Base-by-base conservation (phyloP, 2,797 vertebrate genomes). In the Rhabdophis nuchalis region DNA sequence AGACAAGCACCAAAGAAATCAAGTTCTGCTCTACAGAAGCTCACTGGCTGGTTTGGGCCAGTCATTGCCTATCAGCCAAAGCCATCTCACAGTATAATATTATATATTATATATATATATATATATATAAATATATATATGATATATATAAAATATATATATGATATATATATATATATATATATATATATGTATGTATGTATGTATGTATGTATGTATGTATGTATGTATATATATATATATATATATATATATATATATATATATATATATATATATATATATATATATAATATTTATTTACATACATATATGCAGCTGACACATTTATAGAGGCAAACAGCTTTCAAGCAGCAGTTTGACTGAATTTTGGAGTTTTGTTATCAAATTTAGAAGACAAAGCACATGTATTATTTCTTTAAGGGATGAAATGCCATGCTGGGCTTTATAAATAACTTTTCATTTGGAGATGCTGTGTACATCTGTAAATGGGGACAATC, bases 361-460 rank as follows among this genome's bases (percentile, higher is more conserved):
- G 91, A 93, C 90, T 91, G 92, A 91, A 3, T 1, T 95, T 92
- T 93, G n/a, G n/a, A 95, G 25, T 41, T 96, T 93, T 95, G 46
- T 91, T 93, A 89, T 57, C 32, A n/a, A 54, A 92, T 60, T 25
- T n/a, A 92, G 68, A 91, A 88, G 86, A 93, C 85, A 50, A 25
- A 46, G 64, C 8, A 64, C 29, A 53, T 0, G 94, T 89, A 87
- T 85, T 94, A 57, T 85, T 86, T 91, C 14, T 77, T 96, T 94
- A 93, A 93, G 89, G 96, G 95, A 92, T 94, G 0, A 93, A 95
- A 94, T 93, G 25, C 14, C 77, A 77, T 0, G 0, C 7, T 91
- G 25, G 9, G 50, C 85, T 85, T 68, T 87, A 90, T 92, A 94
- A 94, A 91, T 94, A 90, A 87, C 3, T 92, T 96, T 95, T 72